Evolutionary conservation across 2,113 vertebrate genomes (phyloP).

Genomic region (Galemys pyrenaicus): DNA sequence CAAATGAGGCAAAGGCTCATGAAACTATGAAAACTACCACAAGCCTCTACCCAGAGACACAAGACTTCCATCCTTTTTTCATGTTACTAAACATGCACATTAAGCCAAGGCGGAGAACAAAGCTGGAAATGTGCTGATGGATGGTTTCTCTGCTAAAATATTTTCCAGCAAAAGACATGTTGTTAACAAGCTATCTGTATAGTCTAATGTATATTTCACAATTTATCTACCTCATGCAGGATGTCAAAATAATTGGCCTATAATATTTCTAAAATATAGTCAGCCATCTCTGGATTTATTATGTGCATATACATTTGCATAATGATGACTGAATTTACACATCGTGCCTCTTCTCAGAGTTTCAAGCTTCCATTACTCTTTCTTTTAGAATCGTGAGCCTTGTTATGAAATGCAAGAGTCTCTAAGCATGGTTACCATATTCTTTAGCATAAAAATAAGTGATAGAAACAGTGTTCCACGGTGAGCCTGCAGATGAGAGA

Average conservation of each 20-base stretch:
- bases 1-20: conserved; percentile 3
- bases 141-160: conserved; percentile 61
- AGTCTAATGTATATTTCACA: conserved; percentile 48
- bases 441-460: conserved; percentile 33
- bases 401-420: conserved; percentile 25
- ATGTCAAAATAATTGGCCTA: conserved; percentile 76
- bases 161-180: conserved; percentile 59
- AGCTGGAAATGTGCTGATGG: conserved; percentile 44
- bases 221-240: conserved; percentile 50
- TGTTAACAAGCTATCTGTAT: conserved; percentile 66
- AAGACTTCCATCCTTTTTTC: not conserved
- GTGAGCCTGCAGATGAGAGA: conserved; percentile 18
- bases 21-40: conserved; percentile 16
- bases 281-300: conserved; percentile 69
- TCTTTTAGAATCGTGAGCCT: conserved; percentile 54
- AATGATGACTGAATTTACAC: conserved; percentile 56
- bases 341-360: conserved; percentile 45
- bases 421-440: conserved; percentile 43
- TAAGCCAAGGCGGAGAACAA: conserved; percentile 11
- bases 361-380: conserved; percentile 60
- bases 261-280: conserved; percentile 72
- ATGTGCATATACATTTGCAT: conserved; percentile 60
- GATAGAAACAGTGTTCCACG: not conserved
- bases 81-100: not conserved
- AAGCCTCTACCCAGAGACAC: not conserved